Evolutionary conservation across 2,797 vertebrate species (phyloP).

Genomic region (Micrastur ruficollis): DNA sequence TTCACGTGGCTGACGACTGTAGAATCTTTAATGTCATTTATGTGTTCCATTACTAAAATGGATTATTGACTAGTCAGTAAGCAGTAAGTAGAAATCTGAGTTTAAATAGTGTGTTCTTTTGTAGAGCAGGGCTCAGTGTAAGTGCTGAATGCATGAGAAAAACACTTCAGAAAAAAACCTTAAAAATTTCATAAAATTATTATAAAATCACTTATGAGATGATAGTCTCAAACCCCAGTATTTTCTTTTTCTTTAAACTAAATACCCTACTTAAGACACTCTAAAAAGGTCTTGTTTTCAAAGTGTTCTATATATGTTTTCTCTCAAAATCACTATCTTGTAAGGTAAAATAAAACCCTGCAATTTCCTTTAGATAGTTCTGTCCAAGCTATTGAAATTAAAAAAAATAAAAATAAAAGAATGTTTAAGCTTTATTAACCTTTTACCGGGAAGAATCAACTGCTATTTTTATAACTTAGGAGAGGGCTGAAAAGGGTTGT

Average conservation of each 20-base stretch:
- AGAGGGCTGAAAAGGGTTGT: background rate
- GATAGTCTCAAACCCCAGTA: background rate
- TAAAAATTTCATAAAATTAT: background rate
- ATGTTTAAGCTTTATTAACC: background rate
- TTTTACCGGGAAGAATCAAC: background rate
- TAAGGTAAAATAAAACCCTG: background rate
- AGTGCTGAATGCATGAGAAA: background rate
- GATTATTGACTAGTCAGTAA: slow-evolving; percentile 44
- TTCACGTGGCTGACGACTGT: background rate
- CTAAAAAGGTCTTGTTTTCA: background rate
- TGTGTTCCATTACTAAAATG: slow-evolving; percentile 46
- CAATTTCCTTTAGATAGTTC: background rate
- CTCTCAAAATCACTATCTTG: background rate
- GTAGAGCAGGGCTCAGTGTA: background rate
- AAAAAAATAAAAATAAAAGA: background rate
- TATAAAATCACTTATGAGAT: background rate
- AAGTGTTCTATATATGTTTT: background rate
- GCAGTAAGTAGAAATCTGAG: background rate
- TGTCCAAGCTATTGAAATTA: background rate
- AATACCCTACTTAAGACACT: background rate
- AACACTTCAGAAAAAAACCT: background rate
- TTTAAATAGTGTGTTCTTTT: background rate
- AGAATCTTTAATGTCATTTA: slow-evolving; percentile 28
- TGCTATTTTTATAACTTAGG: background rate
- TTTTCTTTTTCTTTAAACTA: background rate